Base-by-base conservation (phyloP, 2,797 vertebrate genomes). In the Sebastes matsubarae region DNA sequence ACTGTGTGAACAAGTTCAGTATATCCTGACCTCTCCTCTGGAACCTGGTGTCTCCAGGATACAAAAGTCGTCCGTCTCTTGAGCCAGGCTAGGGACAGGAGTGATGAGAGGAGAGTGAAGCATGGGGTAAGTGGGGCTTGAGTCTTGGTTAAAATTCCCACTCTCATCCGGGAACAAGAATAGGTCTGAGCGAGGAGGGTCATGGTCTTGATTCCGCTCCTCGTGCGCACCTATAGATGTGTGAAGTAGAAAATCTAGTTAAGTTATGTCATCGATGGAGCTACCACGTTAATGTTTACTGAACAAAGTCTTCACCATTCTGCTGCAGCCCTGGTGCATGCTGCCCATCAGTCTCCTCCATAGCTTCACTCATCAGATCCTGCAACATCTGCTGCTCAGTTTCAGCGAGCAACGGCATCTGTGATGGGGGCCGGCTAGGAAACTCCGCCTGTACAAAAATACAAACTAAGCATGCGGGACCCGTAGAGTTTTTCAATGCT, bases 161-260 rank as follows among this genome's bases (percentile, higher is more conserved):
- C 98, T 99, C 94, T 99, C 98, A 61, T 99, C 98, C 1, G 98
- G 98, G 89, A 99, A 99, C 38, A 99, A 96, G 94, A 99, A 99
- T 42, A 99, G 97, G 91, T 99, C 98, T 11, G 98, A 99, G 75
- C 94, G 96, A 68, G 97, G 96, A 0, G 96, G 96, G n/a, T 97
- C 97, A 5, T 93, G 96, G 83, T 95, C 93, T n/a, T 94, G 96
- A 75, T 80, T 94, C 34, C 25, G 93, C 67, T 96, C 96, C 87
- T 96, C 95, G 11, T 95, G 88, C 75, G 95, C 58, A 72, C 97
- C 98, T 99, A 86, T 6, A 30, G 4, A 83, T 68, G 34, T 60
- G 27, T 52, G 11, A 55, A 52, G 36, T 4, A 72, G 8, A 16
- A 72, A 52, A 67, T 36, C 8, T 38, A 16, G 20, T 69, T 3